Base-by-base conservation (phyloP, 1,140 invertebrate species). In the Argopecten irradians region DNA sequence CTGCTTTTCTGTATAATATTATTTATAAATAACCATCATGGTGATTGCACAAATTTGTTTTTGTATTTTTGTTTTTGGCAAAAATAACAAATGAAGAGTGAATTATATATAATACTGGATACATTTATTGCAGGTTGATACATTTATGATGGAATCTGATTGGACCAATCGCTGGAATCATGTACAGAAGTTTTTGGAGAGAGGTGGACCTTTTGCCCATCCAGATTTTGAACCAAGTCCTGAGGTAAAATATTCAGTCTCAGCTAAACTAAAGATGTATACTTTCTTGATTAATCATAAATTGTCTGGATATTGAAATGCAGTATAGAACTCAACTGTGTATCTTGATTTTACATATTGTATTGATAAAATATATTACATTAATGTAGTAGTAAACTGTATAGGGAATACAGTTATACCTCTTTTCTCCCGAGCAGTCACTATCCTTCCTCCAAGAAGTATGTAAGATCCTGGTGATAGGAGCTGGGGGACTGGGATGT, bases 401-500 rank as follows among this genome's bases (percentile, higher is more conserved):
- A 36, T 43, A 34, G 5, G 19, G 39, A 8, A 36, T 32, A 35
- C 9, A 84, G 32, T 22, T 35, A n/a, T n/a, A 85, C 32, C 11
- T 28, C n/a, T 19, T 35, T 83, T 89, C 93, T 95, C 86, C 55
- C 22, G 16, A 46, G 22, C 92, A 96, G 93, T 98, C 97, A 91
- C 95, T 99, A 71, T 97, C 97, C 92, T 98, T 98, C 95, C 94
- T 99, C 32, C 97, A 98, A 95, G 97, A 97, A 86, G 97, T 97
- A 19, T 98, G 98, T 94, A 98, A 98, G 96, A 96, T 99, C 86
- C 96, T 99, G 2, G 97, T 99, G 19, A 97, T 99, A 92, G 97
- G 99, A 3, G 99, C 99, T 86, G 99, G 99, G 13, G 99, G 99
- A 16, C 96, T 99, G n/a, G 99, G 99, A 0, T 99, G 99, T 96